These are phyloP conservation scores for Callimorpha dominula DNA, from an alignment of 2,888 invertebrate species.

Conservation along the genomic window DNA sequence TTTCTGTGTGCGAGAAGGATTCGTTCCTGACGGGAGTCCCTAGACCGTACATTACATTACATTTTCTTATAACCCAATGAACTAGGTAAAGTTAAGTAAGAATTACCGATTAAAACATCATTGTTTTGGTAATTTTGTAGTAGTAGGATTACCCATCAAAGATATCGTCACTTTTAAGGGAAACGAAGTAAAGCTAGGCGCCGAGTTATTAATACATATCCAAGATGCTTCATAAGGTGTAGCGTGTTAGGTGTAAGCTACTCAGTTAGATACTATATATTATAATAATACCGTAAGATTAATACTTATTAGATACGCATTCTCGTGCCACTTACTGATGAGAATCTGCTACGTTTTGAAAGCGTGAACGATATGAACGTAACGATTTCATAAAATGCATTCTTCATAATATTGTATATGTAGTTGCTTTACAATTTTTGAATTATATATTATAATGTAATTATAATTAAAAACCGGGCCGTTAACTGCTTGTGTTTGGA, in stretches of 20 bases:
- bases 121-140: neutral
- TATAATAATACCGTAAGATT: conserved; percentile 16
- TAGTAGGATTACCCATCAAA: neutral
- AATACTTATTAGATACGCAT: conserved; percentile 37
- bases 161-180: no score
- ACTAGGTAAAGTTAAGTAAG: neutral
- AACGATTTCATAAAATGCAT: conserved; percentile 13
- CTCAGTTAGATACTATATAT: neutral
- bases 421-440: neutral
- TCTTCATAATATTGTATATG: neutral
- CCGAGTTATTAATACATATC: neutral
- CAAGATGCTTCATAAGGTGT: neutral
- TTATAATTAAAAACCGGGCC: neutral
- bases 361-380: conserved; percentile 17
- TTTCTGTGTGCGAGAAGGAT: no score
- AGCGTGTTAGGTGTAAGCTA: neutral
- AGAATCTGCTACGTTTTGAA: conserved; percentile 19
- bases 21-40: no score
- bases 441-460: conserved; percentile 4
- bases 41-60: no score
- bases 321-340: conserved; percentile 28
- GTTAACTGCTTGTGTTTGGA: neutral
- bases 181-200: neutral
- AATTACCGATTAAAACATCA: neutral
- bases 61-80: neutral